These are phyloP conservation scores for Trichonephila inaurata DNA, from an alignment of 1,140 invertebrate species.

Conservation along the genomic window DNA sequence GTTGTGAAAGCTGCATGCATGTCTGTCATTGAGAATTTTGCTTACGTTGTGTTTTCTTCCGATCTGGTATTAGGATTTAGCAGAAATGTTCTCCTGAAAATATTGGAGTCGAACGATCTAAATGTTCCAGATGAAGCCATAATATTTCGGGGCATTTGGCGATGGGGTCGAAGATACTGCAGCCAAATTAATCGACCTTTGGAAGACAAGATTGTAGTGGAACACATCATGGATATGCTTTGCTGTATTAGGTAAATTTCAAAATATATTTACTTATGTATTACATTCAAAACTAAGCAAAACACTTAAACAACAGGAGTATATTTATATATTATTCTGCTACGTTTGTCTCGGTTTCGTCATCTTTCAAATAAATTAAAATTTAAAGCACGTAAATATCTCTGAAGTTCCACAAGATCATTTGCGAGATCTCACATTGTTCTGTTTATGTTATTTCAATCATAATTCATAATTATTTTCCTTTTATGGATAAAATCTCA, in stretches of 20 bases:
- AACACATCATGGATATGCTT: constrained; percentile 28
- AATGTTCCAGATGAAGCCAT: constrained; percentile 61
- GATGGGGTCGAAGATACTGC: constrained; percentile 46
- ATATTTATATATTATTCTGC: too few relatives aligned
- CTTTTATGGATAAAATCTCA: too few relatives aligned
- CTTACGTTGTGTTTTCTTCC: constrained; percentile 4
- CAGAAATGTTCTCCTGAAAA: background rate
- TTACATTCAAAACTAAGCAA: background rate
- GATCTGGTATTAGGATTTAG: constrained; percentile 46
- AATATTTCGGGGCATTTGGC: constrained; percentile 55
- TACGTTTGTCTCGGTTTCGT: too few relatives aligned
- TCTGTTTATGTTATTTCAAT: too few relatives aligned
- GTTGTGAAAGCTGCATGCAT: constrained; percentile 19
- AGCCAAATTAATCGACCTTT: background rate
- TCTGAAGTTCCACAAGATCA: too few relatives aligned
- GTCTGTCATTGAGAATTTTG: constrained; percentile 15
- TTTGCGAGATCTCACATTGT: too few relatives aligned
- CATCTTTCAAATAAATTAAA: too few relatives aligned
- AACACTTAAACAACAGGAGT: too few relatives aligned
- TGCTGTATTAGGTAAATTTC: constrained; percentile 2
- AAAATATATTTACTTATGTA: background rate
- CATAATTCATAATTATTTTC: too few relatives aligned
- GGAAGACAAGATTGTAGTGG: background rate
- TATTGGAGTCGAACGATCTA: constrained; percentile 11
- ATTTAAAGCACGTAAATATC: too few relatives aligned